Base-by-base conservation (phyloP, 2,888 invertebrate genomes). In the Petrolisthes cinctipes region DNA sequence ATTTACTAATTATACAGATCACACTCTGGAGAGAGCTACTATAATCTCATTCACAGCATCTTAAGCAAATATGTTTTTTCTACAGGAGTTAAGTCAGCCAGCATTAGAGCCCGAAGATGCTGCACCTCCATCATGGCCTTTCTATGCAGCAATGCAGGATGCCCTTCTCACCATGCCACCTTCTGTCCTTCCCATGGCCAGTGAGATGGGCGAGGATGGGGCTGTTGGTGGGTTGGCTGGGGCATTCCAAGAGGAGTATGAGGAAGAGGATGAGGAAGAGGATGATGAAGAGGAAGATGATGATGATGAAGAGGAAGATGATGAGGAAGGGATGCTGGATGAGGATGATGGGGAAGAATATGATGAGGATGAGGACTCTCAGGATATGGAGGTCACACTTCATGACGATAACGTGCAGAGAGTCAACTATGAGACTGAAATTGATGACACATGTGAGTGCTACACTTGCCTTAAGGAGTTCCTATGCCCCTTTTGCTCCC, bases 61-160 rank as follows among this genome's bases (percentile, higher is more conserved):
- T 68, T 68, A 68, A 68, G n/a, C 17, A 76, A 76, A 76, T 76
- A 76, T 37, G 2, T 37, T 37, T 37, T 37, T 2, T 37, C 37
- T 37, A 37, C 54, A 89, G 89, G 89, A 89, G 76, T 54, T 89
- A 78, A 87, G 87, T 75, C 87, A 89, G 75, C 87, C 85, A 14
- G 87, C 87, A 56, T 56, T 89, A 23, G 89, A 89, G 37, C 87
- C 89, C 53, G 89, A 89, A 66, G 87, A 87, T 82, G 85, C 85
- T 53, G 82, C 87, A 23, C 85, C 89, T n/a, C 89, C 86, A 54
- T 87, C 89, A n/a, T 85, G 87, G 86, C 89, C 86, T 14, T 89
- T 89, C 68, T 89, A 82, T 76, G 84, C 68, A 9, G 79, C 85
- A 9, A 89, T 89, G 89, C 89, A 89, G 1, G 89, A 89, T 73